Evolutionary conservation across 2,113 vertebrate genomes (phyloP), one percentile per base, ranked within the genome.

Genomic region (Onychostruthus taczanowskii): DNA sequence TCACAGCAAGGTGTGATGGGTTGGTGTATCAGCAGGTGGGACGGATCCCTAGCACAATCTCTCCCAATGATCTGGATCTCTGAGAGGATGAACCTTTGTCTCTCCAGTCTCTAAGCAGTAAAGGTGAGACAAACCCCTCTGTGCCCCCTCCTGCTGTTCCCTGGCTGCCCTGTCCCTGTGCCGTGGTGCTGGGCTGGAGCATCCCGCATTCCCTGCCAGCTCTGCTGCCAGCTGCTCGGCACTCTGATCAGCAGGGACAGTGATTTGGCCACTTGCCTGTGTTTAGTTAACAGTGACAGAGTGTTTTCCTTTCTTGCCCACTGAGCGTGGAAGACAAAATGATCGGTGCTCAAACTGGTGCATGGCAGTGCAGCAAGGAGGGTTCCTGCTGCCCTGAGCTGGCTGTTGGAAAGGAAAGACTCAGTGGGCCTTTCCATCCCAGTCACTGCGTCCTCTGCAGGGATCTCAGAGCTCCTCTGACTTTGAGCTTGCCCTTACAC

Each of bases 91-190:
- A 28, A 6, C 31, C 44, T 76, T 67, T 56, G 14, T 31, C 7
- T 46, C 44, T 72, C 19, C 24, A 31, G 11, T 6, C 23, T 56
- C 27, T 55, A 49, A 41, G 35, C 31, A 49, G 2, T 24, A 13
- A 15, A 83, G 7, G 13, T 31, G 53, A 46, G 26, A 68, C 16
- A 44, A 61, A 59, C 33, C 56, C 47, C 46, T 16, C 59, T 0
- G 0, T 39, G 52, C 7, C 4, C 2, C 26, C 56, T 37, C 53
- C 35, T 0, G 0, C 55, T 33, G 43, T 1, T 31, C 47, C 31
- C 23, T 5, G 1, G 28, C 10, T 18, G 26, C 78, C 59, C 8
- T 18, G 64, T 31, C 59, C 33, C 3, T 13, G 37, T 44, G 14
- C 43, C 47, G 8, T 4, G 13, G 33, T 2, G 20, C 72, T 43